Conservation (phyloP, 2,888 invertebrate genomes). For the Tinea trinotella region DNA sequence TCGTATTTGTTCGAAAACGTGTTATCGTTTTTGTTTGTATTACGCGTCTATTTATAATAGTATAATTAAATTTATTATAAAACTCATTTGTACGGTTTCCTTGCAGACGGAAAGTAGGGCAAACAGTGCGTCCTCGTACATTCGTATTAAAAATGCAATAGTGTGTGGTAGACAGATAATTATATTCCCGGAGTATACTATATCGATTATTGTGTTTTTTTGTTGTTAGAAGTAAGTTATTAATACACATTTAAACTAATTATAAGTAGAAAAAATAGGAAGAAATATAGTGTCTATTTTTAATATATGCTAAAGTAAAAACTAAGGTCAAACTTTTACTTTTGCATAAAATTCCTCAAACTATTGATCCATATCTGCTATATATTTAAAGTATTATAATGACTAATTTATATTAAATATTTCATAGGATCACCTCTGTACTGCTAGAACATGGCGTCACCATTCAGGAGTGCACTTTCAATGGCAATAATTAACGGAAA, state of each 20-base stretch:
- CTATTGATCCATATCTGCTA: no score
- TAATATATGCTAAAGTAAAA: no score
- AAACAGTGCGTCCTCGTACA: conserved; percentile 4
- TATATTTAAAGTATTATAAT: no score
- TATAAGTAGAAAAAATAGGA: no score
- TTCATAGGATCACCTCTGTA: no score
- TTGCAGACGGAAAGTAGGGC: conserved; percentile 1
- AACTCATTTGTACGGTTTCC: not conserved
- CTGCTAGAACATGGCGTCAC: conserved; percentile 2
- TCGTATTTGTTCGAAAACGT: not conserved
- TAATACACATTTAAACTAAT: no score
- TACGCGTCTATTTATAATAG: not conserved
- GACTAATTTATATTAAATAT: no score
- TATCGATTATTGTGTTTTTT: not conserved
- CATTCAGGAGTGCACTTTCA: conserved; percentile 43
- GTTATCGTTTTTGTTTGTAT: not conserved
- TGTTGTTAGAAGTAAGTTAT: no score
- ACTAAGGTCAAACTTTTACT: no score
- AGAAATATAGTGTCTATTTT: no score
- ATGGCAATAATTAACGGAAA: conserved; percentile 44
- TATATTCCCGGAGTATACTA: not conserved
- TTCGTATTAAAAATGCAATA: conserved; percentile 6
- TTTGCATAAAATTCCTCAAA: no score
- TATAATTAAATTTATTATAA: not conserved
- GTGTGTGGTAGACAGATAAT: not conserved